phyloP scores from a whole-genome alignment of 2,797 vertebrate genomes.

The Coilia nasus region DNA sequence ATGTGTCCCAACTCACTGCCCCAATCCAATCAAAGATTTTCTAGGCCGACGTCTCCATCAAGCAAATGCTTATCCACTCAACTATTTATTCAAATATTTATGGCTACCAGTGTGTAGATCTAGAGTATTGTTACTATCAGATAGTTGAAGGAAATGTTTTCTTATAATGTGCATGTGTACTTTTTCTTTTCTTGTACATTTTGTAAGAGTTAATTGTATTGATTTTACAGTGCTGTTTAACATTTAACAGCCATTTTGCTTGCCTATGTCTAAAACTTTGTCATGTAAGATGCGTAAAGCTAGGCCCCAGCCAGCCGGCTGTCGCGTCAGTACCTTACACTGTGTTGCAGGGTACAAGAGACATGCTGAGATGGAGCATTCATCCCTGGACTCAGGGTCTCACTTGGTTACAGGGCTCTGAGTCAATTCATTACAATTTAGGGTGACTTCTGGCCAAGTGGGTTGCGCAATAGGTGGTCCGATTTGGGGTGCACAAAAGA shows the following conservation, averaged over 20 bases:
- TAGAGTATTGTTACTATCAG: not conserved
- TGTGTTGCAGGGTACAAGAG: not conserved
- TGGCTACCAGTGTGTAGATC: not conserved
- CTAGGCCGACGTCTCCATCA: too few relatives aligned
- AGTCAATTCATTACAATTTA: constrained; percentile 63
- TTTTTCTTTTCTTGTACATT: not conserved
- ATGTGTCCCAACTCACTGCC: too few relatives aligned
- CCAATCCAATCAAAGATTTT: too few relatives aligned
- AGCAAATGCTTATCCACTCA: not conserved
- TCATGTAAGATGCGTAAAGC: constrained; percentile 36
- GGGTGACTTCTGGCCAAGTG: constrained; percentile 64
- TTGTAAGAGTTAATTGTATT: not conserved
- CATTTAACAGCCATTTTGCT: not conserved
- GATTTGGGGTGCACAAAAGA: constrained; percentile 58
- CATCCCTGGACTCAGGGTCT: constrained; percentile 50
- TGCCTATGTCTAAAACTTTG: constrained; percentile 12
- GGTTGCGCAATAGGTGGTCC: constrained; percentile 69
- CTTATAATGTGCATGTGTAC: not conserved
- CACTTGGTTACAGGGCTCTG: constrained; percentile 62
- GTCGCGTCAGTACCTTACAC: not conserved
- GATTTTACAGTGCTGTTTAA: not conserved
- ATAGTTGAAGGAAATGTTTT: not conserved
- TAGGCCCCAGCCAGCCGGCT: constrained; percentile 5
- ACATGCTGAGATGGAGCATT: constrained; percentile 22
- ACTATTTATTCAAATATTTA: not conserved